A percentile compares a stretch with the other conserved stretches of the same genome.
phyloP scores from a whole-genome alignment of 2,888 invertebrate genomes.

The Alsophila aescularia region DNA sequence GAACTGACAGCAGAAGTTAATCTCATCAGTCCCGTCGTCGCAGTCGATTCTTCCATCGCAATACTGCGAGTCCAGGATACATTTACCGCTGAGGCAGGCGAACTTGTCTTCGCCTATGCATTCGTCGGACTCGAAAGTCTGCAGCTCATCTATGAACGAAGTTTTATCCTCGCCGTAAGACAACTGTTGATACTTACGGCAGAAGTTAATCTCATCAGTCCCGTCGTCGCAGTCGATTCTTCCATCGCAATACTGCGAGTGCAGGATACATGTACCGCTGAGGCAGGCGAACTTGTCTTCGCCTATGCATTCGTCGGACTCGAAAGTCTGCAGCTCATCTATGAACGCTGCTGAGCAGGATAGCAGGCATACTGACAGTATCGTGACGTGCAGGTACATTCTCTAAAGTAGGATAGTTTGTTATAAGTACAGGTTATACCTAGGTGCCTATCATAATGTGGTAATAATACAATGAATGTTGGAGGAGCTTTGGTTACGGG shows the following conservation, averaged over 20 bases:
- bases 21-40: slow-evolving; percentile 85
- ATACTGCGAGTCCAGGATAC: slow-evolving; percentile 81
- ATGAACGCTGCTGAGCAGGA: slow-evolving; percentile 49
- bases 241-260: slow-evolving; percentile 84
- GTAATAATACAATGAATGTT: no score
- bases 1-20: slow-evolving; percentile 68
- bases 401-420: no score
- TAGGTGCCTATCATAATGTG: no score
- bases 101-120: slow-evolving; percentile 64
- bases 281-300: slow-evolving; percentile 62
- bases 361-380: slow-evolving; percentile 32
- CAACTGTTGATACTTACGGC: slow-evolving; percentile 71
- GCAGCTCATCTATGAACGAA: slow-evolving; percentile 62
- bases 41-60: slow-evolving; percentile 86
- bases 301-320: slow-evolving; percentile 54
- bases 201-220: slow-evolving; percentile 83
- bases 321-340: slow-evolving; percentile 60
- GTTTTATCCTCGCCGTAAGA: no score
- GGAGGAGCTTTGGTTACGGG: no score
- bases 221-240: slow-evolving; percentile 85
- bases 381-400: slow-evolving; percentile 24
- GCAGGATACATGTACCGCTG: slow-evolving; percentile 81
- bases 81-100: slow-evolving; percentile 70
- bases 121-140: slow-evolving; percentile 48
- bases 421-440: no score